Evolutionary conservation across 2,888 invertebrate genomes (phyloP), one percentile per base, ranked within the genome.

Genomic region (Zele albiditarsus): DNA sequence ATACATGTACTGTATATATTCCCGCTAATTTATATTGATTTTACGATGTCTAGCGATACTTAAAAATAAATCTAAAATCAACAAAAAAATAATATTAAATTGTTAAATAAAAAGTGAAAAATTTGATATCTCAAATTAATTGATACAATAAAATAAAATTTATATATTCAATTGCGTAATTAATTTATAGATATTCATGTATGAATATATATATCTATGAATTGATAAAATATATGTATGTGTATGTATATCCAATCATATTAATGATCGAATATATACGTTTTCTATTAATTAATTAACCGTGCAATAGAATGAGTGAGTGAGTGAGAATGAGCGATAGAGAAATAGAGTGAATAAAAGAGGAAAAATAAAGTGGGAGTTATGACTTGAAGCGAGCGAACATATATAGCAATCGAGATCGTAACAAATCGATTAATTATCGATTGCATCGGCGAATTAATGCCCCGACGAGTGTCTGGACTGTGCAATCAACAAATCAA

Each of bases 391-490:
- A 63, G 31, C 33, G 38, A 38, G n/a, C 38, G 38, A 53, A 23
- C 20, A 20, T 23, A 53, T 53, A 53, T 53, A 53, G 66, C 65
- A 77, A 71, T 77, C 73, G 71, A 66, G 73, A 79, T 76, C 74
- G 74, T 76, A 60, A 79, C 77, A 77, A 76, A 79, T 79, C 77
- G 77, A 79, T 76, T 62, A 62, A 62, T 62, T 62, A 62, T 62
- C 62, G 77, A 67, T 77, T 77, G 73, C 70, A 67, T 77, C 73
- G 31, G 71, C 58, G 66, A 42, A 33, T 12, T n/a, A 71, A 14
- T 57, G 16, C 63, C 23, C 33, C 57, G 67, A 53, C 33, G 12
- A 63, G 49, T 53, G 33, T 57, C n/a, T 31, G 20, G 23, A 73
- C 31, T 68, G 12, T 28, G 60, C n/a, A 28, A 60, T 60, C 60